Evolutionary conservation across 1,140 invertebrate species (phyloP), one percentile per base, ranked within the genome.

Genomic region (Panagrolaimus sp.): DNA sequence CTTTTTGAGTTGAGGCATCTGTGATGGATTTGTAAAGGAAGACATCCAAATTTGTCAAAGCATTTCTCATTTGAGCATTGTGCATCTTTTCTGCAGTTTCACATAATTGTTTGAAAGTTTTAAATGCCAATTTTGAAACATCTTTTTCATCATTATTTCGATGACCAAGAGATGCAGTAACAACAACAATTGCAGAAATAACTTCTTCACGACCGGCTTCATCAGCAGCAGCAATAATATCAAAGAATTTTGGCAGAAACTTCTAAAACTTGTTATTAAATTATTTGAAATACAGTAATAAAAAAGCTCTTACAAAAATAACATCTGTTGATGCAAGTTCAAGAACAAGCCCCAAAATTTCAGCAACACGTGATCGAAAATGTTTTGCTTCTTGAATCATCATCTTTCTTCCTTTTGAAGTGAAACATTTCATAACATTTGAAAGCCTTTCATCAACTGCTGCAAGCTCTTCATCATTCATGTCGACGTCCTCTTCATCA

Each of bases 381-480:
- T 21, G 21, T 28, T 58, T 58, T 21, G 52, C 21, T 43, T 69
- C 28, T 17, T 47, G 63, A 24, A 17, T 38, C 24, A 21, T 28
- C 3, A 44, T 69, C 24, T 44, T 32, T 45, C 17, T 67, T 21
- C 68, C 28, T n/a, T 17, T n/a, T 15, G 68, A 21, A 9, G 55
- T 26, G n/a, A 26, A 43, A 10, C 24, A 28, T 14, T 21, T n/a
- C 45, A 48, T 67, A 46, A 58, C 52, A 24, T 12, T 21, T 26
- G 52, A 58, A 4, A 58, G 52, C 8, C 52, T 21, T 10, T 21
- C 52, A 26, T 69, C 67, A 21, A 69, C 26, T 6, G 10, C 52
- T 24, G 48, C 67, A 12, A 69, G 12, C 24, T 69, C 67, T 10
- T 28, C 58, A 45, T 69, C 67, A 65, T 69, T 43, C 67, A 69